Evolutionary conservation across 2,888 invertebrate genomes (phyloP), one percentile per base, ranked within the genome.

Genomic region (Hymenopus coronatus): DNA sequence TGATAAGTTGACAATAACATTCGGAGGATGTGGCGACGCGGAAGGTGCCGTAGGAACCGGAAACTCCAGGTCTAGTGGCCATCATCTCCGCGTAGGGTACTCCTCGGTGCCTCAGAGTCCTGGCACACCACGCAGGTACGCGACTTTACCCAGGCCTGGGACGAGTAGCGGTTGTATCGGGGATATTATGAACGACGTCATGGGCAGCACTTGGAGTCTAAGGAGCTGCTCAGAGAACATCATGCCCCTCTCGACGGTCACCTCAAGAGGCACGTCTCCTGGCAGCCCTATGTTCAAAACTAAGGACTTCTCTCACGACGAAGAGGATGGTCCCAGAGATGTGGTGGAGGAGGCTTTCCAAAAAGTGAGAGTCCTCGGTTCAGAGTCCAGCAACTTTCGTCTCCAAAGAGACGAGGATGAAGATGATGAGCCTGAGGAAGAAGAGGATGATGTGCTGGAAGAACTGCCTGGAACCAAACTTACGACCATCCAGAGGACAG

Each of bases 151-250:
- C 54, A 70, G 54, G 25, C 89, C 89, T 9, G 92, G 92, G 28
- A 25, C 54, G 15, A 92, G 92, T 0, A 91, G 93, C 0, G 96
- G 96, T 28, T 96, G 96, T 91, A 96, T 97, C 85, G 97, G 97
- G 3, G 97, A 97, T 92, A 93, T 97, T 91, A 97, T 97, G 97
- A 97, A 97, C 93, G 95, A 95, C 92, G 96, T 96, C 92, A 96
- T 96, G 90, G 96, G 96, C 82, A 96, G 95, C 92, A 95, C 94
- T 90, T 96, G 95, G 94, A 96, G 96, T 91, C 95, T 96, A 2
- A 94, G 96, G 28, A 96, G 96, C 93, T 91, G 90, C 88, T 91
- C 91, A 0, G 97, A 97, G 91, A 95, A 95, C 86, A 95, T 97
- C 83, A 96, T 97, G 88, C 97, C 97, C 0, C 91, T 97, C 90